Conservation (phyloP, 2,888 invertebrate genomes). For the Trypoxylon attenuatum region DNA sequence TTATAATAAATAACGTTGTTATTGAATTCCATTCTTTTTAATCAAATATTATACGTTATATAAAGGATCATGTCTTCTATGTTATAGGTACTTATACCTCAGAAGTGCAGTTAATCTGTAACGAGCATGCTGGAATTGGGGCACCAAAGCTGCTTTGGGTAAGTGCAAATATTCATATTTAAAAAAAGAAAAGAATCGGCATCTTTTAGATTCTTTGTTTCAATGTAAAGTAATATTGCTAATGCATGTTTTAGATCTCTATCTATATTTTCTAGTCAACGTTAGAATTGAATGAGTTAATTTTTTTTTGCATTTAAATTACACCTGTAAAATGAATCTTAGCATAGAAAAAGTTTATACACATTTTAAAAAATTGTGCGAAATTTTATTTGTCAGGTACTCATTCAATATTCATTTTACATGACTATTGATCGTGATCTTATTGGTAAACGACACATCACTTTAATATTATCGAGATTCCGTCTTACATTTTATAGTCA, state of each 20-base stretch:
- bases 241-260: too few relatives aligned
- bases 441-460: neutral
- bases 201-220: too few relatives aligned
- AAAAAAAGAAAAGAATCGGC: too few relatives aligned
- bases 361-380: neutral
- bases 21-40: constrained; percentile 5
- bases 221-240: too few relatives aligned
- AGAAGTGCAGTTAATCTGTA: constrained; percentile 58
- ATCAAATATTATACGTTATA: constrained; percentile 1
- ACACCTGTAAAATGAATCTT: too few relatives aligned
- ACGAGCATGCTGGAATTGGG: constrained; percentile 52
- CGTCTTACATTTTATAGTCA: constrained; percentile 14
- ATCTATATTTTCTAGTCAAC: too few relatives aligned
- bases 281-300: too few relatives aligned
- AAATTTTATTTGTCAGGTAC: constrained; percentile 37
- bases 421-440: constrained; percentile 7
- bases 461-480: constrained; percentile 31
- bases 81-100: constrained; percentile 56
- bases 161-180: constrained; percentile 43
- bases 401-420: constrained; percentile 9
- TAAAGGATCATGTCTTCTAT: constrained; percentile 3
- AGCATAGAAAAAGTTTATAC: neutral
- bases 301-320: too few relatives aligned
- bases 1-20: constrained; percentile 3
- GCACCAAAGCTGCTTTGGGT: constrained; percentile 56